Conservation (phyloP, 1,140 invertebrate species). For the Drosophila kohkoa region DNA sequence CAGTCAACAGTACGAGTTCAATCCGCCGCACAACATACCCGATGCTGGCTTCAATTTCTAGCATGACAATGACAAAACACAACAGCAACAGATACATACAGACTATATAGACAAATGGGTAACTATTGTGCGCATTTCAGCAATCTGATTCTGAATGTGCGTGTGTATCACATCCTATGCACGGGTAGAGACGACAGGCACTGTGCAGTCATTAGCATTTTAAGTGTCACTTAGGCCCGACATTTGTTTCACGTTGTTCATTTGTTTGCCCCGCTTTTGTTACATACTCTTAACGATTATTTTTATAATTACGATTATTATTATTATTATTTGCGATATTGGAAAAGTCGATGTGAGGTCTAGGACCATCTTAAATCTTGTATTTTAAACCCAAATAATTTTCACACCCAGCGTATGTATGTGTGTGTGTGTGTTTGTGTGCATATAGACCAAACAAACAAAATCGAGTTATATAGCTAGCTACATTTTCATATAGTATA, state of each 20-base stretch:
- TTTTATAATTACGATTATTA: conserved; percentile 30
- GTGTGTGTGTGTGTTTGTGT: conserved; percentile 15
- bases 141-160: conserved; percentile 14
- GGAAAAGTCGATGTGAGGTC: conserved; percentile 54
- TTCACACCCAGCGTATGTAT: conserved; percentile 9
- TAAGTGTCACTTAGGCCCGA: conserved; percentile 59
- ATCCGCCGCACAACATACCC: conserved; percentile 88
- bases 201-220: conserved; percentile 74
- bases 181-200: conserved; percentile 24
- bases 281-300: conserved; percentile 36
- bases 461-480: conserved; percentile 45
- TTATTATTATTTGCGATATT: conserved; percentile 38
- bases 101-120: conserved; percentile 21
- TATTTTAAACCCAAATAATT: conserved; percentile 16
- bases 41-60: conserved; percentile 93
- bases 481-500: conserved; percentile 16
- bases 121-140: conserved; percentile 13
- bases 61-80: conserved; percentile 45
- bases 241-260: conserved; percentile 22
- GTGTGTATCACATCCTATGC: conserved; percentile 17
- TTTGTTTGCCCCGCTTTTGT: conserved; percentile 12
- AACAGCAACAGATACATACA: conserved; percentile 26
- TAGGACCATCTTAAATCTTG: conserved; percentile 46
- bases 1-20: conserved; percentile 92
- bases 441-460: conserved; percentile 37